Evolutionary conservation across 2,113 vertebrate genomes (phyloP).

Genomic region (Phrynosoma blainvillii): DNA sequence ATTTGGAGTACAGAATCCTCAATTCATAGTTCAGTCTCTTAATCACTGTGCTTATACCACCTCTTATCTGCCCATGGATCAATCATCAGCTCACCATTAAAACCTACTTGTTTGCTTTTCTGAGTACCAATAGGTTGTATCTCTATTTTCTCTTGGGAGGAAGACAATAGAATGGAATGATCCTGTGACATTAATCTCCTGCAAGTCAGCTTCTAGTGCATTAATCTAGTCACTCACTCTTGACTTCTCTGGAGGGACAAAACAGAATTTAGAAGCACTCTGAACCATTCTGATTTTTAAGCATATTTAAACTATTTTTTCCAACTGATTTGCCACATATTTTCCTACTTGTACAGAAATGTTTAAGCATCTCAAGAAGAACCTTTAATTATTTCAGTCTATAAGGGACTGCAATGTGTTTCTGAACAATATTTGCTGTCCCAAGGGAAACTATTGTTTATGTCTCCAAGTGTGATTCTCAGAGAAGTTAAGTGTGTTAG

Average conservation of each 20-base stretch:
- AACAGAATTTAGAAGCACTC: background rate
- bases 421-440: background rate
- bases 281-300: background rate
- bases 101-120: background rate
- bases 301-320: background rate
- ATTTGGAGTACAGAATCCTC: too few species aligned
- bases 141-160: background rate
- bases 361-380: background rate
- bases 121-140: background rate
- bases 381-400: background rate
- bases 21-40: background rate
- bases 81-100: background rate
- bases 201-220: background rate
- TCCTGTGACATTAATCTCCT: background rate
- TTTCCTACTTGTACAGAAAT: slow-evolving; percentile 3
- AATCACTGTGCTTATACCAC: background rate
- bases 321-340: background rate
- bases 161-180: background rate
- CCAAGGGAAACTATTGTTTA: background rate
- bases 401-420: background rate
- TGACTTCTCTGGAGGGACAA: background rate
- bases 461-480: background rate
- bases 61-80: background rate
- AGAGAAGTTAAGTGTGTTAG: background rate
- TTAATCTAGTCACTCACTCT: slow-evolving; percentile 3